Evolutionary conservation across 2,888 invertebrate genomes (phyloP).

Genomic region (Scrobipalpa costella): DNA sequence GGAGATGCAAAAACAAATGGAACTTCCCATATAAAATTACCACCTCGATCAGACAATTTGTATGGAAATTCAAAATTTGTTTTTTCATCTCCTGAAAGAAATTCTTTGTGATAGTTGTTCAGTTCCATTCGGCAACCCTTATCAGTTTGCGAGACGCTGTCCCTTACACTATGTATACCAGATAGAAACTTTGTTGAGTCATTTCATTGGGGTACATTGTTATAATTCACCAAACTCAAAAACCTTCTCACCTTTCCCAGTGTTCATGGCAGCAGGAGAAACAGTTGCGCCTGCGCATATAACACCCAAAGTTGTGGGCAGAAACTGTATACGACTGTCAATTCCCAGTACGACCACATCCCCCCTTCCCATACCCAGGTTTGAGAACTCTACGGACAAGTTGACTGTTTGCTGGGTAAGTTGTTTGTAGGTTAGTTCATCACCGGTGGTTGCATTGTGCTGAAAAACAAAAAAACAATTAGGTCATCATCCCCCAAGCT

Average conservation of each 20-base stretch:
- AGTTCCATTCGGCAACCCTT: too few species aligned
- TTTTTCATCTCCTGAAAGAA: too few species aligned
- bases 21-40: too few species aligned
- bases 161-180: too few species aligned
- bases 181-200: too few species aligned
- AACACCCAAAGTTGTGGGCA: constrained; percentile 75
- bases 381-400: constrained; percentile 73
- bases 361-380: constrained; percentile 70
- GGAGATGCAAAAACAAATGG: too few species aligned
- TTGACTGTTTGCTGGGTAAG: constrained; percentile 76
- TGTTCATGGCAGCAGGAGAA: constrained; percentile 53
- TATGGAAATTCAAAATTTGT: too few species aligned
- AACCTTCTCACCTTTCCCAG: constrained; percentile 50
- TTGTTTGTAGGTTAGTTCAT: constrained; percentile 73
- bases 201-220: too few species aligned
- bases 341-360: constrained; percentile 81
- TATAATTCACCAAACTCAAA: background rate
- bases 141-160: too few species aligned
- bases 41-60: too few species aligned
- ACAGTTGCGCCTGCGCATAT: constrained; percentile 66
- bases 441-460: constrained; percentile 79
- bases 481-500: too few species aligned
- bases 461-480: constrained; percentile 44
- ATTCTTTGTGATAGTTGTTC: too few species aligned
- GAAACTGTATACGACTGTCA: constrained; percentile 81